A percentile compares a stretch with the other conserved stretches of the same genome.
These are phyloP conservation scores for Pterostichus niger DNA, from an alignment of 2,888 invertebrate species.

Conservation along the genomic window DNA sequence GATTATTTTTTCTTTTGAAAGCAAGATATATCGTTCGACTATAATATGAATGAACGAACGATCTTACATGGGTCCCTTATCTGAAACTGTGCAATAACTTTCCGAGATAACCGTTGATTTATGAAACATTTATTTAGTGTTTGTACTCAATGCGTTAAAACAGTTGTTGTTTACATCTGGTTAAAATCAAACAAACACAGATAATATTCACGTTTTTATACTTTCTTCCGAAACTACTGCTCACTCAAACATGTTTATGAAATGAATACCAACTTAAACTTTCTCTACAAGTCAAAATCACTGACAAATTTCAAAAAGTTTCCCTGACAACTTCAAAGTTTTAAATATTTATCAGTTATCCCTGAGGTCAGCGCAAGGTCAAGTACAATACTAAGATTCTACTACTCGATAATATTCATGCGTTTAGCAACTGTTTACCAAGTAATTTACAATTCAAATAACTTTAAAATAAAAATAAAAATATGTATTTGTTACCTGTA, in stretches of 20 bases:
- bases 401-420: constrained; percentile 50
- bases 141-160: constrained; percentile 2
- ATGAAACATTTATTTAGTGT: constrained; percentile 14
- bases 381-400: constrained; percentile 55
- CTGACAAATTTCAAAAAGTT: constrained; percentile 42
- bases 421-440: constrained; percentile 23
- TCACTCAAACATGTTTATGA: constrained; percentile 13
- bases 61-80: neutral
- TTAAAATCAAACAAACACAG: constrained; percentile 8
- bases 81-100: neutral
- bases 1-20: neutral
- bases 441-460: constrained; percentile 60
- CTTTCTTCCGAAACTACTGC: constrained; percentile 29
- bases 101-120: constrained; percentile 18
- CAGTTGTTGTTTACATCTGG: constrained; percentile 36
- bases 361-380: constrained; percentile 57
- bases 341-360: constrained; percentile 56
- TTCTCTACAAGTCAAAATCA: constrained; percentile 18
- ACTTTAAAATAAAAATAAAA: constrained; percentile 20
- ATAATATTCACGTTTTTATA: constrained; percentile 30
- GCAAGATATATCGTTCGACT: neutral
- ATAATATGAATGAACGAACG: constrained; percentile 2
- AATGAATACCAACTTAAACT: constrained; percentile 1
- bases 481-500: constrained; percentile 83
- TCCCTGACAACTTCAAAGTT: no score